Evolutionary conservation across 2,113 vertebrate species (phyloP), one percentile per base, ranked within the genome.

Genomic region (Albula goreensis): DNA sequence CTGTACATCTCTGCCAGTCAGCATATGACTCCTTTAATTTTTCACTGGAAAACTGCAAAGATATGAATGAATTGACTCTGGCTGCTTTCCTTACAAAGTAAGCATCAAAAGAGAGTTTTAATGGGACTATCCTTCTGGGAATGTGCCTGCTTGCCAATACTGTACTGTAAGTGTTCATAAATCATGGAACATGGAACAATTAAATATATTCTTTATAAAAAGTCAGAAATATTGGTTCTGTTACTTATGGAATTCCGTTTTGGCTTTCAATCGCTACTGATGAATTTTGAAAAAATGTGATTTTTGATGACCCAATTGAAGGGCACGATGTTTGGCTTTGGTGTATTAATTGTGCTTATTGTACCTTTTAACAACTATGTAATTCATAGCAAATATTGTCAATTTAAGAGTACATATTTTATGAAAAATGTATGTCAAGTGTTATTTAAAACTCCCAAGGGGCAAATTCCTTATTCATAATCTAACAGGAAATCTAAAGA

Each of bases 401-500:
- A 25, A 22, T 22, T n/a, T 31, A 31, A 31, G 8, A 74, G 70
- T 25, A n/a, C 22, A 74, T 74, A 11, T 74, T 9, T 10, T 25
- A 22, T 74, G 3, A 22, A 31, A 19, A 22, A 66, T 66, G 70
- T 74, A 25, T 31, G 11, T 10, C n/a, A 6, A 25, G 70, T n/a
- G 83, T 85, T 90, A 86, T 77, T 85, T 87, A 17, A 77, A 85
- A 83, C 82, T 93, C 91, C 89, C 89, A 84, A 12, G 81, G 90
- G 92, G 93, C 90, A 88, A 87, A 88, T 89, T 90, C 86, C 92
- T 92, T 91, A 87, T 90, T 89, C 91, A 80, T 74, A 74, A 74
- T 25, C 70, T n/a, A 25, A 31, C 70, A 74, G 70, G 70, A 74
- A 74, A 74, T 25, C 70, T 31, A 31, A 74, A 74, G 25, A 31